Base-by-base conservation (phyloP, 2,113 vertebrate genomes). In the Cyprinodon brontotheroides region DNA sequence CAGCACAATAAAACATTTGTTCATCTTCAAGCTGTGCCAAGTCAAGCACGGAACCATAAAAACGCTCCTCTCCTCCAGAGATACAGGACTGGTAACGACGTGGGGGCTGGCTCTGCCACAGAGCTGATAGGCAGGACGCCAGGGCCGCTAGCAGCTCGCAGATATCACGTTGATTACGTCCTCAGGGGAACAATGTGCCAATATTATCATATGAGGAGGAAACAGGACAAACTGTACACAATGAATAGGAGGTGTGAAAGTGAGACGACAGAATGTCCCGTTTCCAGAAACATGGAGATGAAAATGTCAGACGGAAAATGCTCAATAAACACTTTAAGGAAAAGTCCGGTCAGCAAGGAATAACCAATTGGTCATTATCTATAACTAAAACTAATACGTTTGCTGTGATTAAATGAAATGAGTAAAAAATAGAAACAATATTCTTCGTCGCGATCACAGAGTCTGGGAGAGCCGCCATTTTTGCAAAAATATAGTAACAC, bases 91-190 rank as follows among this genome's bases (percentile, higher is more conserved):
- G 82, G 79, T 70, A 75, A 89, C 81, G 83, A 64, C 53, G 67
- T 72, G 62, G 64, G 62, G 77, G 10, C 59, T 70, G 83, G 72
- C 62, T 81, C 79, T 79, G 72, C 70, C 22, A 29, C 76, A 62
- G 61, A 82, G 77, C 81, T 78, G 90, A 92, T 85, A 89, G 87
- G 86, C 81, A 45, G 61, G 70, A 81, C 12, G 75, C 85, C 86
- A 85, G 79, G 48, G 70, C 43, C 43, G 38, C 66, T 12, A 78
- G 74, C 69, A 82, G 68, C 75, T 72, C 71, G 82, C 70, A 81
- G 85, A 92, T 83, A 89, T 37, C 66, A 61, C 10, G 10, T 80
- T 81, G 84, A 89, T 86, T 87, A 80, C 50, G 50, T 48, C 68
- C 80, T 68, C 43, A 64, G 43, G 72, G 61, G 77, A 83, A 87